These are phyloP conservation scores for Zoroaster sp. DNA, from an alignment of 53 echinoderm and acorn worm genomes.

Conservation along the genomic window DNA sequence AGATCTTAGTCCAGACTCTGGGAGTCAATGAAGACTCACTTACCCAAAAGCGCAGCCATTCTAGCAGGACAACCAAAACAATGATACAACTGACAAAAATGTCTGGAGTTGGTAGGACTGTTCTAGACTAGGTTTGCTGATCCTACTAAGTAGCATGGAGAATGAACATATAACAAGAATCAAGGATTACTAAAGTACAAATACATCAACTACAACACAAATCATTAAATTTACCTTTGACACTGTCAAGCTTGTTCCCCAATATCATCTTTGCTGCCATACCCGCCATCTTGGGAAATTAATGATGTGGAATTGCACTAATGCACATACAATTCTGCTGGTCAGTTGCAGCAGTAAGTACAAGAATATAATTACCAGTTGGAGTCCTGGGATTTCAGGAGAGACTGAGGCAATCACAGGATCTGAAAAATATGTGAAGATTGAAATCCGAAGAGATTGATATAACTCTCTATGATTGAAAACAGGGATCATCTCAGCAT, in stretches of 20 bases:
- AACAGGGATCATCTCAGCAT: not conserved
- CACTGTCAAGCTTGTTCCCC: slow-evolving; percentile 96
- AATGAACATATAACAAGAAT: slow-evolving; percentile 29
- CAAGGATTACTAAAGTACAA: slow-evolving; percentile 13
- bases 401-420: not conserved
- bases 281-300: slow-evolving; percentile 82
- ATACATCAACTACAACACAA: not conserved
- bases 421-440: not conserved
- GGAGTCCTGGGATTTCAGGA: not conserved
- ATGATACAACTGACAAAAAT: not conserved
- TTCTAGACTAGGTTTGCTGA: not conserved
- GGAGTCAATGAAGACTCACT: too few relatives aligned
- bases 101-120: not conserved
- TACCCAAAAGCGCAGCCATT: slow-evolving; percentile 25
- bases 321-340: not conserved
- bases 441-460: not conserved
- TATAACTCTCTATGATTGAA: not conserved
- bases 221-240: slow-evolving; percentile 75
- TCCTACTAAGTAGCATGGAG: slow-evolving; percentile 10
- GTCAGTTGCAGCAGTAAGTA: not conserved
- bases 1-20: not conserved
- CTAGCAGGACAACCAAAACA: not conserved
- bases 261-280: slow-evolving; percentile 99
- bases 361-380: slow-evolving; percentile 28
- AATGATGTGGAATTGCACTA: not conserved